Base-by-base conservation (phyloP, 2,888 invertebrate genomes). In the Alloplasta piceator region DNA sequence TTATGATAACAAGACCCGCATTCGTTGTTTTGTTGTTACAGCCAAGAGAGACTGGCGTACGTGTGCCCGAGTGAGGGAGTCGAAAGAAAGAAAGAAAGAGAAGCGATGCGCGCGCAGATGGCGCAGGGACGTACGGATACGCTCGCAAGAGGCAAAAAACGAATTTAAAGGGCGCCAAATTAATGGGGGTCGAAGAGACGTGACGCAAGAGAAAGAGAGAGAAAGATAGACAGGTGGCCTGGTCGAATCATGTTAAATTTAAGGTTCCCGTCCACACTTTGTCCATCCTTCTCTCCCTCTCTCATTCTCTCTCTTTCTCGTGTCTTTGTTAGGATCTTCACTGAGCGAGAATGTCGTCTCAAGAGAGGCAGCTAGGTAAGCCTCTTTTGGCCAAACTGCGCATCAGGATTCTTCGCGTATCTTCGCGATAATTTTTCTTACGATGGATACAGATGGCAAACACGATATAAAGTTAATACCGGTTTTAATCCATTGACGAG, bases 41-140 rank as follows among this genome's bases (percentile, higher is more conserved):
- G 26, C 26, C 26, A 26, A 26, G 26, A 26, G 26, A 26, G 26
- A 2, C 26, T 26, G 26, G 26, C 26, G 26, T 26, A 26, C 26
- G 26, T 26, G 79, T 71, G 66, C 75, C 74, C 67, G 67, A 75
- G 72, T 68, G 72, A 74, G 75, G 68, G 77, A 81, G 73, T 41
- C 61, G 72, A 70, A 80, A 80, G 38, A 70, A 58, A 55, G 72
- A 75, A 72, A 73, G 81, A 74, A 83, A 77, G 68, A 74, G 80
- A 78, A 70, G 10, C 56, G 52, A 66, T 84, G 93, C 93, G 92
- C 93, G 93, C 85, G 93, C 93, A 76, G 93, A 93, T 87, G 93
- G 91, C 85, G 93, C 73, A 88, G 90, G 55, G 89, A 92, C 67
- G 93, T 93, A 87, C 93, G 92, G 26, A 90, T 68, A 68, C 91